A percentile compares a stretch with the other conserved stretches of the same genome.
phyloP scores from a whole-genome alignment of 2,113 vertebrate species.

The Opisthocomus hoazin region DNA sequence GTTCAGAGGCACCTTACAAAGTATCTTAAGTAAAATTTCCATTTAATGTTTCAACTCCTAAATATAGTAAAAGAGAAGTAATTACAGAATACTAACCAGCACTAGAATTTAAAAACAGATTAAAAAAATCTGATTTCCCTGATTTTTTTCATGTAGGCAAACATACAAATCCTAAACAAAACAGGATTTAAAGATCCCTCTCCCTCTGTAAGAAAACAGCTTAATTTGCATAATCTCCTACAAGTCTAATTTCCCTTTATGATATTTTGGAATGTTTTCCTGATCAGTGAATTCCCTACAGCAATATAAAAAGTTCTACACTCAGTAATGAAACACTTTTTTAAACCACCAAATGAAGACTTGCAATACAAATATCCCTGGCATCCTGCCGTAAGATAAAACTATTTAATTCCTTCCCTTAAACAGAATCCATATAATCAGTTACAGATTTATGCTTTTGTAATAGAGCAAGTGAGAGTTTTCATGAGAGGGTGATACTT shows the following conservation, averaged over 20 bases:
- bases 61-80: neutral
- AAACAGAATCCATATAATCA: neutral
- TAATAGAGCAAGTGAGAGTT: neutral
- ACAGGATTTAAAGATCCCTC: neutral
- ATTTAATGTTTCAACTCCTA: neutral
- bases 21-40: neutral
- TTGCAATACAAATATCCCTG: conserved; percentile 1
- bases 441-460: conserved; percentile 17
- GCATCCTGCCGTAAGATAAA: neutral
- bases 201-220: neutral
- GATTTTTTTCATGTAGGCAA: neutral
- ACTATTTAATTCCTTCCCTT: neutral
- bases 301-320: neutral
- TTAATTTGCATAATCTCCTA: conserved; percentile 36
- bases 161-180: neutral
- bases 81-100: neutral
- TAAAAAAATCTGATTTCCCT: neutral
- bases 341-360: neutral
- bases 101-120: neutral
- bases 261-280: conserved; percentile 45
- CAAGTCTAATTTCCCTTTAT: conserved; percentile 36
- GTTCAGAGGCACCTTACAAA: neutral
- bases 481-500: neutral
- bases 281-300: neutral
- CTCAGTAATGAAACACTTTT: conserved; percentile 1